Base-by-base conservation (phyloP, 2,888 invertebrate genomes). In the Euspilapteryx auroguttella region DNA sequence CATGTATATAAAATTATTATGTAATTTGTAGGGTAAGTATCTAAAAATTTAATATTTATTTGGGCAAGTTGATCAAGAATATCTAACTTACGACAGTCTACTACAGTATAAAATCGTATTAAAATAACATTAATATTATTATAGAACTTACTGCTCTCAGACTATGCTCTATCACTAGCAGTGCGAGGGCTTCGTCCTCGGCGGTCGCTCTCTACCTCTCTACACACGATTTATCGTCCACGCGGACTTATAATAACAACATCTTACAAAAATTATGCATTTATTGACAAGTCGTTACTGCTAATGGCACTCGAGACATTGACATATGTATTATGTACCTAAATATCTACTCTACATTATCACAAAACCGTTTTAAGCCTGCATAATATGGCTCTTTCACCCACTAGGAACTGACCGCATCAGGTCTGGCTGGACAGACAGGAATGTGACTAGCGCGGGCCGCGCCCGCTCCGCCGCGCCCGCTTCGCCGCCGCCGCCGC, bases 71-170 rank as follows among this genome's bases (percentile, higher is more conserved):
- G n/a, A n/a, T n/a, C n/a, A n/a, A n/a, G n/a, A n/a, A n/a, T n/a
- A n/a, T n/a, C n/a, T n/a, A n/a, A n/a, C n/a, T n/a, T n/a, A n/a
- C n/a, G n/a, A n/a, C n/a, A n/a, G n/a, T n/a, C n/a, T n/a, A 45
- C 56, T 59, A 57, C 48, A 52, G 43, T 53, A 63, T 57, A 61
- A 57, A 57, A 47, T 53, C 20, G 46, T 66, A 69, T 55, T 65
- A 66, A 64, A 68, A 68, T 64, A 68, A 62, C 52, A 64, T 57
- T 64, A 63, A 62, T 62, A 62, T 66, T 65, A 65, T 65, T 55
- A 62, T 13, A 20, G 8, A 8, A 51, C 51, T 59, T 56, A 54
- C 49, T 39, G 47, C 57, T 63, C 59, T 64, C 65, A 55, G 42
- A 37, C 37, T 55, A 49, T 56, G 37, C 55, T n/a, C n/a, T n/a